A percentile compares a stretch with the other conserved stretches of the same genome.
phyloP scores from a whole-genome alignment of 2,888 invertebrate genomes.

The Calliphora vomitoria region DNA sequence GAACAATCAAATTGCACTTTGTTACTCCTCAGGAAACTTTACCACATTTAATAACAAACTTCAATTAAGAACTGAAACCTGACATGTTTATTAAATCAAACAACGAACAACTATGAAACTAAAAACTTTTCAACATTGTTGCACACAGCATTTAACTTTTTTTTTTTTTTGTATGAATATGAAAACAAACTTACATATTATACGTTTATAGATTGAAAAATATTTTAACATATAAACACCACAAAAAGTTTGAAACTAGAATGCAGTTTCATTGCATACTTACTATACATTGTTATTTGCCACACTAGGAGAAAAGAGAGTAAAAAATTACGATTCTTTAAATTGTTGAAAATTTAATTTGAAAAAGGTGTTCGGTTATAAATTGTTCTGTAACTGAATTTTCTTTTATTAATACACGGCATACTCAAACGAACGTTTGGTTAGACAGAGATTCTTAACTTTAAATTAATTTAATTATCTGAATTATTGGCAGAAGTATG shows the following conservation, averaged over 20 bases:
- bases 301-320: not conserved
- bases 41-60: conserved; percentile 43
- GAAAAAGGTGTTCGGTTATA: conserved; percentile 56
- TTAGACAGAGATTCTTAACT: conserved; percentile 19
- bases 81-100: conserved; percentile 62
- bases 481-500: too few species aligned
- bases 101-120: conserved; percentile 31
- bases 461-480: too few species aligned
- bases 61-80: conserved; percentile 64
- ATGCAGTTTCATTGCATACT: conserved; percentile 11
- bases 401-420: conserved; percentile 18
- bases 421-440: not conserved
- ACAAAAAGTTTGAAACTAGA: not conserved
- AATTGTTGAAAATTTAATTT: conserved; percentile 38
- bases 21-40: not conserved
- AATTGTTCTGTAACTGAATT: conserved; percentile 44
- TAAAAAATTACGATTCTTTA: conserved; percentile 15
- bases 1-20: not conserved
- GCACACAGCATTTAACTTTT: not conserved
- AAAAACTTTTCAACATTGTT: not conserved
- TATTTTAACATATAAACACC: conserved; percentile 25
- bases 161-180: not conserved
- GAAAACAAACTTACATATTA: not conserved
- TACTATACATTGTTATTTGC: not conserved
- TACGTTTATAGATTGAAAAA: not conserved